Evolutionary conservation across 2,888 invertebrate species (phyloP), one percentile per base, ranked within the genome.

Genomic region (Alloplasta piceator): DNA sequence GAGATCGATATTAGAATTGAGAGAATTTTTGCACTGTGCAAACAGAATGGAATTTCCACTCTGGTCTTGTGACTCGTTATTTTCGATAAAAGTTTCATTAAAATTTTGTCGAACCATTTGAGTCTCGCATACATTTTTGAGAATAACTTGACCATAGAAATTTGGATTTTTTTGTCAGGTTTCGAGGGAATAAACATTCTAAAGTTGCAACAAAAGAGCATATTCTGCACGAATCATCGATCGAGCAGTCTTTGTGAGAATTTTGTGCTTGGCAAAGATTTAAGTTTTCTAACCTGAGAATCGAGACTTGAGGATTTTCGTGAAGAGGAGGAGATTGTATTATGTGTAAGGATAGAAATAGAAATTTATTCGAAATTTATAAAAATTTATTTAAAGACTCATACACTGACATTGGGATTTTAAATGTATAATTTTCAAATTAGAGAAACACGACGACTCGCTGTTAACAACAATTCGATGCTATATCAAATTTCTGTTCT

Each of bases 251-350:
- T 60, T 50, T 71, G 60, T 60, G 9, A 38, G 10, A 43, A n/a
- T n/a, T n/a, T 4, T 6, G 6, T 14, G 1, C 3, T 26, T 26
- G 26, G 26, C 26, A 26, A 26, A 38, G 7, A 10, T 52, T 6
- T 52, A 38, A 4, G 46, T 39, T 46, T 64, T 66, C 56, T 74
- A 74, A 74, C 74, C 74, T 66, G 14, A 12, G 1, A 46, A 46
- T 46, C 36, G 36, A 38, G 5, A 6, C 64, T 48, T 36, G 43
- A 55, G 48, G n/a, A 48, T 46, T 58, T 58, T 39, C 26, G 4
- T 26, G 9, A n/a, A 36, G n/a, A 7, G n/a, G 6, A 46, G 14
- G 38, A 43, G 5, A 26, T 36, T 58, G 43, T 38, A 52, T 41
- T 9, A 52, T 16, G 16, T 16, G 74, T 58, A 26, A 48, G 56